Percentiles rank a stretch among this genome's conserved stretches.
phyloP scores from a whole-genome alignment of 2,113 vertebrate species.

The Sander lucioperca region DNA sequence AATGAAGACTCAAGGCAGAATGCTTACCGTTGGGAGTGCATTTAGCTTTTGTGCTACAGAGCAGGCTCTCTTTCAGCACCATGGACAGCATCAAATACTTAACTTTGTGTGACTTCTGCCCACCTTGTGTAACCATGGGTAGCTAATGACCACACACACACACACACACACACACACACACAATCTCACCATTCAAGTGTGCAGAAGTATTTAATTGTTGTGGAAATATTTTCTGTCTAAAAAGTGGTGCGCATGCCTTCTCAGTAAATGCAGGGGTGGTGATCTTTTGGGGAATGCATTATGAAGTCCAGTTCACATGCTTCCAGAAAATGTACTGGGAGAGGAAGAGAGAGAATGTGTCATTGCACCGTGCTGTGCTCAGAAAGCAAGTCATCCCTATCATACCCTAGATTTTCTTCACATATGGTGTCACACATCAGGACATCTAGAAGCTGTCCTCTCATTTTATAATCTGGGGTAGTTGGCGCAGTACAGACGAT shows the following conservation, averaged over 20 bases:
- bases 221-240: background rate
- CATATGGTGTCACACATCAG: slow-evolving; percentile 21
- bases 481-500: background rate
- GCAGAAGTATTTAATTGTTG: background rate
- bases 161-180: background rate
- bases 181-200: slow-evolving; percentile 4
- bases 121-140: slow-evolving; percentile 13
- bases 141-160: slow-evolving; percentile 3
- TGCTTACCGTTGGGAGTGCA: background rate
- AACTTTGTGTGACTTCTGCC: slow-evolving; percentile 24
- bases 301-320: slow-evolving; percentile 45
- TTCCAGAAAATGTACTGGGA: slow-evolving; percentile 35
- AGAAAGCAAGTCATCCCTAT: slow-evolving; percentile 35
- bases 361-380: slow-evolving; percentile 22
- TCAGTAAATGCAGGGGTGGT: background rate
- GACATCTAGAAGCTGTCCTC: slow-evolving; percentile 22
- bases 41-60: background rate
- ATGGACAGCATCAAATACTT: slow-evolving; percentile 49
- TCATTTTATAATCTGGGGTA: slow-evolving; percentile 13
- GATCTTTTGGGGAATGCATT: slow-evolving; percentile 13
- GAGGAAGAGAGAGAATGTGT: slow-evolving; percentile 40
- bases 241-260: background rate
- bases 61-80: slow-evolving; percentile 56
- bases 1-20: slow-evolving; percentile 5
- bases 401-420: slow-evolving; percentile 23